These are phyloP conservation scores for Sebastes variabilis DNA, from an alignment of 2,797 vertebrate species.

Conservation along the genomic window DNA sequence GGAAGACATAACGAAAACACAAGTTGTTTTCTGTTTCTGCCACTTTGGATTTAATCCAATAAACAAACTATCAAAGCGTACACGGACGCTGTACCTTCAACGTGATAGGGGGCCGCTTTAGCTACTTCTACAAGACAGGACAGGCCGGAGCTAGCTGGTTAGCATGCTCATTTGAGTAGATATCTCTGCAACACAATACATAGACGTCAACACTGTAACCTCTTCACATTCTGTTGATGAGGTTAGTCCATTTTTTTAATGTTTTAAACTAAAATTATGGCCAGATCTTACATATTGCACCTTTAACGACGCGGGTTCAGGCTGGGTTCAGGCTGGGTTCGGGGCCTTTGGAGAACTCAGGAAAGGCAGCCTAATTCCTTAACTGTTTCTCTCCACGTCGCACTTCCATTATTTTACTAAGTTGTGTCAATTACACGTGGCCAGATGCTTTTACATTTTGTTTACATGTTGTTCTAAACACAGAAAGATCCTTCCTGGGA, in stretches of 20 bases:
- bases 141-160: no score
- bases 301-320: neutral
- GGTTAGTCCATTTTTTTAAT: neutral
- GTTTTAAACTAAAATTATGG: neutral
- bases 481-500: neutral
- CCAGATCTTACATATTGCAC: neutral
- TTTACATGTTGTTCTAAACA: conserved; percentile 46
- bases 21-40: no score
- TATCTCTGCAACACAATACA: no score
- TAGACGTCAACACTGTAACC: neutral
- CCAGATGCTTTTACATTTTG: conserved; percentile 23
- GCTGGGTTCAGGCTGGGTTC: no score
- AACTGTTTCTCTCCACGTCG: neutral
- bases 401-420: neutral
- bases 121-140: no score
- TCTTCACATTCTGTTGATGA: neutral
- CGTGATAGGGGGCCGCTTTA: no score
- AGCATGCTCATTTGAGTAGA: no score
- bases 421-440: neutral
- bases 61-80: no score
- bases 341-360: neutral
- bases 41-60: no score
- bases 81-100: no score
- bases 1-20: no score
- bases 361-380: neutral